phyloP scores from a whole-genome alignment of 2,797 vertebrate species.

The Aulostomus chinensis region DNA sequence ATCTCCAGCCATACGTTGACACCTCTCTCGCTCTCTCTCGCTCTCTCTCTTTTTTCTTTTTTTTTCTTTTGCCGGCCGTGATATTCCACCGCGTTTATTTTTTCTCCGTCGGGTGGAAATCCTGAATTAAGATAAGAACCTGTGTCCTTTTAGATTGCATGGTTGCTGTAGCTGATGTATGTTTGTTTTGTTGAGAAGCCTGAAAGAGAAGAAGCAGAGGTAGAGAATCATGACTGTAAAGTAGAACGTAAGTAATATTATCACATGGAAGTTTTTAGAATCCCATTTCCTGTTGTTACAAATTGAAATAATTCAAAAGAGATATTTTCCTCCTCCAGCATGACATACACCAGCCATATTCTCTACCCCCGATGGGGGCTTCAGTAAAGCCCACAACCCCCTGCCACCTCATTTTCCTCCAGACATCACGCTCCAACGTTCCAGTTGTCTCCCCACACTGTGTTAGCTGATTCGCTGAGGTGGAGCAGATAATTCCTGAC shows the following conservation, averaged over 20 bases:
- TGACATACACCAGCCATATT: no score
- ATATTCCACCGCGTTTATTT: conserved; percentile 42
- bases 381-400: conserved; percentile 5
- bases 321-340: no score
- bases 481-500: conserved; percentile 74
- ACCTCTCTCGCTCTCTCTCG: no score
- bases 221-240: no score
- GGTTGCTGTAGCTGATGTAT: conserved; percentile 99
- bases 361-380: conserved; percentile 9
- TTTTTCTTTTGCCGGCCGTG: conserved; percentile 15
- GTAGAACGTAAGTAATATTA: no score
- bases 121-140: conserved; percentile 50
- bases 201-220: conserved; percentile 72
- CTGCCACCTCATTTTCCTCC: conserved; percentile 4
- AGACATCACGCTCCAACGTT: conserved; percentile 52
- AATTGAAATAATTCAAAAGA: no score
- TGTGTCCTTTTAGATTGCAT: conserved; percentile 89
- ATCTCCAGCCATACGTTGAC: conserved; percentile 37
- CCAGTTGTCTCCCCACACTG: conserved; percentile 48
- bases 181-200: conserved; percentile 96
- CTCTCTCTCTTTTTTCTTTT: no score
- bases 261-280: no score
- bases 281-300: no score
- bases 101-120: conserved; percentile 56
- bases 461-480: conserved; percentile 65